Evolutionary conservation across 1,140 invertebrate species (phyloP).

Genomic region (Drosophila sp.): DNA sequence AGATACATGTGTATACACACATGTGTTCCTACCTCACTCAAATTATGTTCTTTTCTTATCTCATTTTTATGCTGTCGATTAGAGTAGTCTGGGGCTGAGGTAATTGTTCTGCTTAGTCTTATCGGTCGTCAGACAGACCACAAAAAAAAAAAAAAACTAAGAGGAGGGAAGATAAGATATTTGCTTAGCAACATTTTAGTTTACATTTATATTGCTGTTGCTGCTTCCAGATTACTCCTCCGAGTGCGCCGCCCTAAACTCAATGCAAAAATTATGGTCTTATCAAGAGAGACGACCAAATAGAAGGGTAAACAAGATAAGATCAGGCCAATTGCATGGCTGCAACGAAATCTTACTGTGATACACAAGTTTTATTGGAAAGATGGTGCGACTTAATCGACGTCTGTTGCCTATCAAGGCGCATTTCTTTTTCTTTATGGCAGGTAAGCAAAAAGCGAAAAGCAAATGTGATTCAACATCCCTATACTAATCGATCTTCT

Average conservation of each 20-base stretch:
- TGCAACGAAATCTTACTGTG: conserved; percentile 44
- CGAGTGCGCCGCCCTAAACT: conserved; percentile 8
- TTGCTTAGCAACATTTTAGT: conserved; percentile 28
- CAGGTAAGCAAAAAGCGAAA: conserved; percentile 84
- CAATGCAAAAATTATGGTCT: conserved; percentile 49
- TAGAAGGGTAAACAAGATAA: conserved; percentile 26
- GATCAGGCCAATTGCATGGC: conserved; percentile 27
- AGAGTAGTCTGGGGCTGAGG: conserved; percentile 10
- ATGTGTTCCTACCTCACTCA: conserved; percentile 13
- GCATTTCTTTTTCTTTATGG: conserved; percentile 92
- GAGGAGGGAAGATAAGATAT: conserved; percentile 37
- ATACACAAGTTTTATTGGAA: conserved; percentile 49
- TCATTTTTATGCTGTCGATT: conserved; percentile 43
- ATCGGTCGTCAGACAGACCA: conserved; percentile 28
- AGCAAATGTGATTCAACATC: neutral
- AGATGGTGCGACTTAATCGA: conserved; percentile 86
- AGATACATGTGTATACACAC: conserved; percentile 1
- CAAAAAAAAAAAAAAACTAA: no score
- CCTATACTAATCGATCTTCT: neutral
- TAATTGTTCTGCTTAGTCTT: conserved; percentile 29
- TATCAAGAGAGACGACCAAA: conserved; percentile 29
- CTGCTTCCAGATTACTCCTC: conserved; percentile 40
- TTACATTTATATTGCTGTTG: conserved; percentile 25
- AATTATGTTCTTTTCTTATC: neutral
- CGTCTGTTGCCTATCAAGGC: conserved; percentile 89